phyloP scores from a whole-genome alignment of 2,888 invertebrate species.

The Lamellibrachia satsuma region DNA sequence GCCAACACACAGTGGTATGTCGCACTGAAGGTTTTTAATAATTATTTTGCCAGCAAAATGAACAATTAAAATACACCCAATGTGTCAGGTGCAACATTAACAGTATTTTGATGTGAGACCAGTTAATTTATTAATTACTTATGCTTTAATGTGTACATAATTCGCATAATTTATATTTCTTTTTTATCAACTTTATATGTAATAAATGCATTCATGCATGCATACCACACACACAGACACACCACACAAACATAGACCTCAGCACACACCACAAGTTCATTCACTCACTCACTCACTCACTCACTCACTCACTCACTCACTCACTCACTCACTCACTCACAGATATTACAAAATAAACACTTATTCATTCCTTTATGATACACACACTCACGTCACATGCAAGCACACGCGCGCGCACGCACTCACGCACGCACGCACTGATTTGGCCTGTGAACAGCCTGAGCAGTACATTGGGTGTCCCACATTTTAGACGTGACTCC shows the following conservation, averaged over 20 bases:
- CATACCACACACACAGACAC: not conserved
- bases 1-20: too few relatives aligned
- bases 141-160: not conserved
- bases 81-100: not conserved
- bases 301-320: not conserved
- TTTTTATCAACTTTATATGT: not conserved
- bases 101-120: not conserved
- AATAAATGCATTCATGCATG: not conserved
- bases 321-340: not conserved
- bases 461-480: not conserved
- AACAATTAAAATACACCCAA: not conserved
- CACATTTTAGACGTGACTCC: not conserved
- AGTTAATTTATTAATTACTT: too few relatives aligned
- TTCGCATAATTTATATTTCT: not conserved
- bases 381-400: not conserved
- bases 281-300: not conserved
- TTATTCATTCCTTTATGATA: not conserved
- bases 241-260: not conserved
- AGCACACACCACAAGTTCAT: not conserved
- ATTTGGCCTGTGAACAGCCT: not conserved
- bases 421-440: not conserved
- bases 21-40: too few relatives aligned
- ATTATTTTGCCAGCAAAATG: not conserved
- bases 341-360: not conserved
- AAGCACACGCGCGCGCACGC: not conserved